Evolutionary conservation across 2,113 vertebrate species (phyloP), one percentile per base, ranked within the genome.

Genomic region (Centropristis striata): DNA sequence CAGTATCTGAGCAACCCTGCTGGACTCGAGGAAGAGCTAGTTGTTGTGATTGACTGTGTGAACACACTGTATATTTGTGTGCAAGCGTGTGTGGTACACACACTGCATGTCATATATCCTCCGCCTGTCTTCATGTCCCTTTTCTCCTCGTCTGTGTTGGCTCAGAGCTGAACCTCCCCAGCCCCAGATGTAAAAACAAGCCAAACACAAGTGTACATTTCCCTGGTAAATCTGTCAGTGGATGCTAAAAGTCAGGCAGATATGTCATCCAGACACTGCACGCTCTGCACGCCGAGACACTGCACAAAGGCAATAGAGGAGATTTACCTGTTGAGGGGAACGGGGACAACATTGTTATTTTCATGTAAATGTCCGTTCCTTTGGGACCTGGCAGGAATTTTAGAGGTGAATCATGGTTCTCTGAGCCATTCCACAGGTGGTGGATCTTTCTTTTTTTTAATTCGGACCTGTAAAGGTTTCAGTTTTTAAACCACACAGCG

Each of bases 141-240:
- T 55, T 32, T 57, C 61, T 39, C 60, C 53, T 72, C 58, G 46
- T 50, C 21, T 66, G 69, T 78, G 77, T 65, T 23, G 72, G 58
- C 85, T 81, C 65, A 1, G 36, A 67, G 23, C 41, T 75, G 28
- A 37, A 25, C 5, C 36, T 75, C 53, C 66, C 39, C 25, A 6
- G 18, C 64, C 71, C 75, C 85, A 92, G 72, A 89, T 83, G 78
- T 90, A 61, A 88, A 87, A 92, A 88, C 82, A 83, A 71, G 58
- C 64, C 84, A 66, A 59, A 75, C 83, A 61, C 63, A 60, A 75
- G 67, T 79, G 65, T 73, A 66, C 61, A 65, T 85, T 86, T 58
- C 55, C 64, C 73, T 83, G 79, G 69, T 92, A 90, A 93, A 90
- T 90, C 89, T 89, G 88, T 92, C 88, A 88, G 65, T 86, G 72